Evolutionary conservation across 1,140 invertebrate genomes (phyloP), one percentile per base, ranked within the genome.

Genomic region (Lamellibrachia luymesi): DNA sequence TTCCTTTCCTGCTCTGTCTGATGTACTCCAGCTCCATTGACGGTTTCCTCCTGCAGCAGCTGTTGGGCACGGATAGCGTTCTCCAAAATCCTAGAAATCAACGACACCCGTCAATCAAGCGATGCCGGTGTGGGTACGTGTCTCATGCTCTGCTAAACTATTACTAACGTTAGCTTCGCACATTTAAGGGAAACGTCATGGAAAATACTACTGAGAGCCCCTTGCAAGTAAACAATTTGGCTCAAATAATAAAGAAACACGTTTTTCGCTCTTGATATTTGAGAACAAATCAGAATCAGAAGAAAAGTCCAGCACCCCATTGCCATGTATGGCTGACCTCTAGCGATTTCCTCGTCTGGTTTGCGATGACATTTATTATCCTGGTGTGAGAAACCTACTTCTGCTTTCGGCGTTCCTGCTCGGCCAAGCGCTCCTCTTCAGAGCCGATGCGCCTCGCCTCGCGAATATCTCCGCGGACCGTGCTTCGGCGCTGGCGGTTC

Each of bases 391-490:
- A 17, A 22, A 80, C 13, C 5, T 80, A 80, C 64, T 80, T 80
- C 25, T 80, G 64, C 64, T 80, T 80, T 10, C 64, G 64, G 64
- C 64, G 64, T 22, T 80, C 64, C 64, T 80, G 64, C 64, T 80
- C 64, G 64, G 64, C 64, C 64, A 80, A 22, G 13, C 64, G 90
- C 95, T 97, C 97, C 95, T 98, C 98, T 94, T 97, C 97, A 94
- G 97, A 97, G 96, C 99, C 98, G 94, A 98, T 98, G 94, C 97
- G 97, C 93, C 97, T 96, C 0, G 98, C 98, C 94, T 97, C 97
- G 2, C 98, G 98, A 94, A 98, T 97, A 96, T 99, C 98, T 95
- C 98, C 97, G 38, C 98, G 97, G 1, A 99, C 98, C 93, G 98
- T 97, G 13, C 98, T 98, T 96, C 99, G 98, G 64, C 98, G 97